These are phyloP conservation scores for Dolichopus griseipennis DNA, from an alignment of 2,888 invertebrate genomes.

Conservation along the genomic window DNA sequence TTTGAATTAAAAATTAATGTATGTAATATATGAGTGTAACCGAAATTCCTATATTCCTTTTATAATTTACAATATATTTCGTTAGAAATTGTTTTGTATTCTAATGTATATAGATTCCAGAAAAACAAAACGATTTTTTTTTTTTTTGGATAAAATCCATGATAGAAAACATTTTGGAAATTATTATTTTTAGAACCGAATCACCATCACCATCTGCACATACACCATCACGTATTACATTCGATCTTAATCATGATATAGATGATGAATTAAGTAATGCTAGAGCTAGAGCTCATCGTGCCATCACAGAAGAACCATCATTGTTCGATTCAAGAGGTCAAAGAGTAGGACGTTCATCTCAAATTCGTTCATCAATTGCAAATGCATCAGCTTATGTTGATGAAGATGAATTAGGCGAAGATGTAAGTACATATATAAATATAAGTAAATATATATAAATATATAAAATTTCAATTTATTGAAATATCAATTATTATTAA, in stretches of 20 bases:
- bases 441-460: not conserved
- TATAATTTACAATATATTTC: no score
- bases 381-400: not conserved
- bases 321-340: slow-evolving; percentile 58
- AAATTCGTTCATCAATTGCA: slow-evolving; percentile 43
- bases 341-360: slow-evolving; percentile 44
- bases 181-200: not conserved
- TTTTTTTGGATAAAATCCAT: not conserved
- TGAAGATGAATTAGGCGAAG: slow-evolving; percentile 46
- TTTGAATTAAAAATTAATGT: no score
- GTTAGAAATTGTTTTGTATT: no score
- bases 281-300: slow-evolving; percentile 45
- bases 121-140: not conserved
- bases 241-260: slow-evolving; percentile 1
- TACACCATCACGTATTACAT: not conserved
- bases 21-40: no score
- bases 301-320: slow-evolving; percentile 46
- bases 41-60: no score
- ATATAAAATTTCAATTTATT: not conserved
- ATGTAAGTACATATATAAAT: slow-evolving; percentile 37
- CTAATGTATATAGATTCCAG: no score
- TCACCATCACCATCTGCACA: not conserved
- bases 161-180: not conserved
- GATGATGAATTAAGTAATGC: slow-evolving; percentile 46
- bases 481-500: not conserved